Evolutionary conservation across 2,797 vertebrate genomes (phyloP), one percentile per base, ranked within the genome.

Genomic region (Poeciliopsis presidionis): DNA sequence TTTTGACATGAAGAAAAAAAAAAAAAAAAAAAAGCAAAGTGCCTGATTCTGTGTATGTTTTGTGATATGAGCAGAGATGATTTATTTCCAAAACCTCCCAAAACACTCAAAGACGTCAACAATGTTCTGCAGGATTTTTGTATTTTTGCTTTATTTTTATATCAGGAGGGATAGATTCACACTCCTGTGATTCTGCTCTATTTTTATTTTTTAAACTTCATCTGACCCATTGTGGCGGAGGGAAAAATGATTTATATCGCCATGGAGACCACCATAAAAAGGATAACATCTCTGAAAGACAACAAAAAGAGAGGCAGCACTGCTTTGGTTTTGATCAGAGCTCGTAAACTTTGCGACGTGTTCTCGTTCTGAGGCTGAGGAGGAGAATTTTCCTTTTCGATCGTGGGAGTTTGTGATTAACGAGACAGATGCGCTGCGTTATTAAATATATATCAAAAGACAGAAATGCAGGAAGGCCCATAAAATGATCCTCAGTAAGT

Each of bases 381-480:
- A 84, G 85, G 74, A 86, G 74, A 83, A 72, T 84, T 75, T n/a
- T 84, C 61, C 36, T 81, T 77, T 83, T 78, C 81, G 61, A 84
- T 79, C 22, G 14, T 45, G 33, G 51, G 49, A 69, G 0, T 5
- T 22, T 72, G 79, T 75, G 55, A 77, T 85, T 74, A 70, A 53
- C 57, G 75, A 74, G 41, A 75, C 39, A 77, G 65, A 89, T 84
- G 77, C 75, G 74, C 76, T 85, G 51, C 87, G 85, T 90, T 81
- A 93, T 93, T 91, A 87, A 94, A 89, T 74, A 85, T 90, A 88
- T 79, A 92, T 93, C 83, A 90, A 87, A 90, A 80, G 20, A 80
- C 45, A 73, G 47, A 61, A 84, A 84, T 81, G 70, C 30, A 78
- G 76, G 83, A 86, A 76, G 69, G 77, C 73, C 85, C 86, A 89